Evolutionary conservation across 2,113 vertebrate genomes (phyloP).

Genomic region (Cisticola juncidis): DNA sequence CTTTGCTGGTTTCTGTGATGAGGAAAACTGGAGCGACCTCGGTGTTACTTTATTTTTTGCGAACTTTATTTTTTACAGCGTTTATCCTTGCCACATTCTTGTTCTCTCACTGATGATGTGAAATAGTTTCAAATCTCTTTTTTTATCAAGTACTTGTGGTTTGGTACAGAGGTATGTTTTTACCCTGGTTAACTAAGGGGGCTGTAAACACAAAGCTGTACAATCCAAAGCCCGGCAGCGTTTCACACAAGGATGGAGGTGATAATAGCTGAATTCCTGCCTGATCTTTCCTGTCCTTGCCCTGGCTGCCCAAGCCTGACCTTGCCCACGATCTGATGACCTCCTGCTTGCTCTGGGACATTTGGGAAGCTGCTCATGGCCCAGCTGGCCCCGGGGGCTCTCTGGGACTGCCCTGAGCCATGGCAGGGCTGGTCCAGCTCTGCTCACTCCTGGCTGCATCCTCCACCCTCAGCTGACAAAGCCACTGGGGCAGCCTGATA

Average conservation of each 20-base stretch:
- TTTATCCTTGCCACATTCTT: background rate
- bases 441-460: constrained; percentile 72
- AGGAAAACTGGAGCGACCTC: background rate
- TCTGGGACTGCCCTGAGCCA: constrained; percentile 89
- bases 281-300: constrained; percentile 87
- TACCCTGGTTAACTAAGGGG: constrained; percentile 56
- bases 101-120: background rate
- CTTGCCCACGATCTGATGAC: constrained; percentile 88
- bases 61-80: background rate
- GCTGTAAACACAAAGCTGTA: constrained; percentile 66
- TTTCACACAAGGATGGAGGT: constrained; percentile 80
- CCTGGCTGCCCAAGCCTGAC: constrained; percentile 83
- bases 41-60: background rate
- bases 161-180: constrained; percentile 45
- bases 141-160: constrained; percentile 16
- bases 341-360: constrained; percentile 77
- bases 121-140: constrained; percentile 28
- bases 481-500: background rate
- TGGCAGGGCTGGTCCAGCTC: constrained; percentile 85
- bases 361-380: constrained; percentile 74
- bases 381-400: constrained; percentile 75
- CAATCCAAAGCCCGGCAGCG: constrained; percentile 71
- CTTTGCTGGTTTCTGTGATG: background rate
- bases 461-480: constrained; percentile 75
- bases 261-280: constrained; percentile 89